Conservation (phyloP, 2,113 vertebrate species). For the Tyrannus savana region DNA sequence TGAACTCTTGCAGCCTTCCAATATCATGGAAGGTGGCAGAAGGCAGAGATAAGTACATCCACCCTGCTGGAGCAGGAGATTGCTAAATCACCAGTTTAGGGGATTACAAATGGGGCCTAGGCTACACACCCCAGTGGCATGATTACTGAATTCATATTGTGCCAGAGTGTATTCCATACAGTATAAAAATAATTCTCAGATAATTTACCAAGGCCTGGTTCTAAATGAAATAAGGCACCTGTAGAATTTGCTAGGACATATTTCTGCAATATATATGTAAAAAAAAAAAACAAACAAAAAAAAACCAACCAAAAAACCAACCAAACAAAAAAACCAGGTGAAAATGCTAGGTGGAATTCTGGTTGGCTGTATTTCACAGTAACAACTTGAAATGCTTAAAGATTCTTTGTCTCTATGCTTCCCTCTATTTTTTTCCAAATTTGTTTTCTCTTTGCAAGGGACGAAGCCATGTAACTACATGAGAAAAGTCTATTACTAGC, state of each 20-base stretch:
- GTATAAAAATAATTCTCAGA: background rate
- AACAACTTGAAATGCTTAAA: background rate
- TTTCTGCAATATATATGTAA: background rate
- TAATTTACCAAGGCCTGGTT: background rate
- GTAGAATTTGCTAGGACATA: background rate
- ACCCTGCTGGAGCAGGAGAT: background rate
- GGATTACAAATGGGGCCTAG: background rate
- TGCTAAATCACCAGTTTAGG: background rate
- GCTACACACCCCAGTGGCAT: background rate
- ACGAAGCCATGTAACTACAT: conserved; percentile 20
- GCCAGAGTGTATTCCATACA: background rate
- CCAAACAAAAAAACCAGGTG: too few species aligned
- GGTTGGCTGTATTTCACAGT: background rate
- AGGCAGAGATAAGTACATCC: background rate
- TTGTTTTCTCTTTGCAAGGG: conserved; percentile 54
- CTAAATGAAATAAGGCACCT: background rate
- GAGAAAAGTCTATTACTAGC: conserved; percentile 59
- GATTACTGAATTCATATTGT: background rate
- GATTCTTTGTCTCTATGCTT: background rate
- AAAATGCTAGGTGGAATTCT: background rate
- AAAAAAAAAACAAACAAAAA: rapidly evolving
- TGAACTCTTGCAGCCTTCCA: background rate
- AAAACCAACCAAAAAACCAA: too few species aligned
- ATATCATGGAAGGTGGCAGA: background rate
- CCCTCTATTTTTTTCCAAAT: conserved; percentile 31